These are phyloP conservation scores for Amblyteles armatorius DNA, from an alignment of 2,888 invertebrate species.

Conservation along the genomic window DNA sequence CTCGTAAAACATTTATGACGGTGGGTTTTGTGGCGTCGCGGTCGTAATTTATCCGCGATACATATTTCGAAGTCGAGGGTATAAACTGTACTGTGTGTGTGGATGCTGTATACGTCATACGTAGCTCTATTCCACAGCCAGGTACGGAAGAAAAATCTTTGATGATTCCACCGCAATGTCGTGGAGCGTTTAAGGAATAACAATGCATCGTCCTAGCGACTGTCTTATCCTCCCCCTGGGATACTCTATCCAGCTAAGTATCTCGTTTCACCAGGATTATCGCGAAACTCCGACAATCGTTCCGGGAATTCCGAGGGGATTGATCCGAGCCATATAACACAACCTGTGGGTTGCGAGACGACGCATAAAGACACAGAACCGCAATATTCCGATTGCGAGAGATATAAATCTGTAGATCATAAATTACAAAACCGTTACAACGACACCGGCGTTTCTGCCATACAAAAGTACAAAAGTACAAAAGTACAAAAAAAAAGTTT, in stretches of 20 bases:
- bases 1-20: constrained; percentile 63
- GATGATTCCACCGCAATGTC: background rate
- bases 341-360: constrained; percentile 3
- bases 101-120: background rate
- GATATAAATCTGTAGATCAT: constrained; percentile 3
- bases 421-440: no score
- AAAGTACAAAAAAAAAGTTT: no score
- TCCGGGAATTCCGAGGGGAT: constrained; percentile 8
- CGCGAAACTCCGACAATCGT: constrained; percentile 56
- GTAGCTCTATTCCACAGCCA: background rate
- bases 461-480: no score
- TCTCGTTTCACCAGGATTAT: constrained; percentile 59
- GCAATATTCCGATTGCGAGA: constrained; percentile 6
- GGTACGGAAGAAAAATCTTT: constrained; percentile 3
- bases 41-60: constrained; percentile 35
- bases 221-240: constrained; percentile 24
- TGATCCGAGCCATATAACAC: constrained; percentile 20
- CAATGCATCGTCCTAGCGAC: background rate
- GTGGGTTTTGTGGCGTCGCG: constrained; percentile 34
- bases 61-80: constrained; percentile 28
- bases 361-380: constrained; percentile 7
- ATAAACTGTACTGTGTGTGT: background rate
- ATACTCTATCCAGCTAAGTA: constrained; percentile 37
- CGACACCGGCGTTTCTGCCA: no score
- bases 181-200: constrained; percentile 14